Evolutionary conservation across 2,888 invertebrate species (phyloP), one percentile per base, ranked within the genome.

Genomic region (Tipula confusa): DNA sequence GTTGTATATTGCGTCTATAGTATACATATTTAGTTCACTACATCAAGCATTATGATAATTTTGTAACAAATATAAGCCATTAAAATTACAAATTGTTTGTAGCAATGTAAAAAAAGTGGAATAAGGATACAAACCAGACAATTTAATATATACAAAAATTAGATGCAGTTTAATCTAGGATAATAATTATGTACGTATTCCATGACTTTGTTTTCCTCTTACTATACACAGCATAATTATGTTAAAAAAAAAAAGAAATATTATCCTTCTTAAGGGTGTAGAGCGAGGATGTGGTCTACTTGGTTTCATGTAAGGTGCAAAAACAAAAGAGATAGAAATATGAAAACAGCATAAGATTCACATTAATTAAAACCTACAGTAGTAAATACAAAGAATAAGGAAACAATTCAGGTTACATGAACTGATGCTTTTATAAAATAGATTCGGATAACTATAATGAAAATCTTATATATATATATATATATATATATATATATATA

Each of bases 141-240:
- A 64, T 64, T 18, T 33, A 33, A 4, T 64, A 64, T 64, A 24
- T 64, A 64, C 18, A 24, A 64, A 64, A 64, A 64, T 64, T 64
- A 64, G 64, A 64, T 64, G 64, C 64, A 64, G 64, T 64, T 64
- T 64, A 64, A 64, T 64, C 64, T 64, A 64, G 64, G 64, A 64
- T 64, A 64, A 64, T 64, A 64, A 64, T 64, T 64, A 64, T 64
- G 43, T 43, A 64, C 7, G 24, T 18, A 18, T 43, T 43, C 15
- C 43, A 43, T 15, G 15, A 43, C 15, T 15, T 18, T 43, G 0
- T 11, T 13, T 64, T 24, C 24, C 24, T 24, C 15, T 43, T 43
- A 11, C 15, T 1, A 13, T 64, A 24, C 2, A 64, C 7, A 18
- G 9, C 9, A 64, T 64, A 64, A 64, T 64, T 64, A 64, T 64